Percentiles rank a stretch among this genome's conserved stretches.
Evolutionary conservation across 2,797 vertebrate species (phyloP).

Genomic region (Hephaestus fuliginosus): DNA sequence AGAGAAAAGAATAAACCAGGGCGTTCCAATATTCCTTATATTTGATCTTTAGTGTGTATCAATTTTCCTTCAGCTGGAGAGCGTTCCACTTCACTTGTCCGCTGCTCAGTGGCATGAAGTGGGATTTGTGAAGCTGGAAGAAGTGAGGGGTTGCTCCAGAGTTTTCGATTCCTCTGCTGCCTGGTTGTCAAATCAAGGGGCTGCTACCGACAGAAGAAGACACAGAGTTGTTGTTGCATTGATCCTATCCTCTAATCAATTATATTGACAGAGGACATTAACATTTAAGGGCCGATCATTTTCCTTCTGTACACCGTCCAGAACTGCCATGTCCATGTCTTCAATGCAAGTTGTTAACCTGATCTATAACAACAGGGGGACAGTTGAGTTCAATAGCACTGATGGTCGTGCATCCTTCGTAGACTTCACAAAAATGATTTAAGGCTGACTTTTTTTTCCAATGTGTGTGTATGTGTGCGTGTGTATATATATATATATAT

Average conservation of each 20-base stretch:
- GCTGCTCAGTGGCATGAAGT: constrained; percentile 30
- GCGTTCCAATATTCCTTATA: constrained; percentile 43
- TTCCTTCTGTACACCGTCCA: constrained; percentile 25
- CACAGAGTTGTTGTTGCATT: constrained; percentile 37
- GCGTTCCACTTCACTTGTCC: constrained; percentile 59
- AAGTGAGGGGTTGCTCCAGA: not conserved
- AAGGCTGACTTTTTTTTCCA: not conserved
- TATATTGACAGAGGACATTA: constrained; percentile 47
- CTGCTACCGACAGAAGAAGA: constrained; percentile 30
- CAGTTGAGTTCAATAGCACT: not conserved
- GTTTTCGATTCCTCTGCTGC: constrained; percentile 21
- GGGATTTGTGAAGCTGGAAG: constrained; percentile 29
- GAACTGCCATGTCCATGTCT: constrained; percentile 18
- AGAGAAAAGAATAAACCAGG: constrained; percentile 38
- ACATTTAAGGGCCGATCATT: constrained; percentile 43
- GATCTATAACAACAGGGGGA: not conserved
- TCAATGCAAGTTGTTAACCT: not conserved
- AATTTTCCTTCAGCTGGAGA: constrained; percentile 51
- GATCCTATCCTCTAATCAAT: constrained; percentile 57
- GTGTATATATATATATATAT: not conserved
- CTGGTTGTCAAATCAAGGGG: constrained; percentile 30
- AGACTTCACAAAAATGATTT: not conserved
- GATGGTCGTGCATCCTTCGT: not conserved
- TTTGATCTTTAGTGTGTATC: constrained; percentile 32
- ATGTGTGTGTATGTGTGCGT: not conserved